Evolutionary conservation across 1,140 invertebrate species (phyloP).

Genomic region (Ceratina calcarata): DNA sequence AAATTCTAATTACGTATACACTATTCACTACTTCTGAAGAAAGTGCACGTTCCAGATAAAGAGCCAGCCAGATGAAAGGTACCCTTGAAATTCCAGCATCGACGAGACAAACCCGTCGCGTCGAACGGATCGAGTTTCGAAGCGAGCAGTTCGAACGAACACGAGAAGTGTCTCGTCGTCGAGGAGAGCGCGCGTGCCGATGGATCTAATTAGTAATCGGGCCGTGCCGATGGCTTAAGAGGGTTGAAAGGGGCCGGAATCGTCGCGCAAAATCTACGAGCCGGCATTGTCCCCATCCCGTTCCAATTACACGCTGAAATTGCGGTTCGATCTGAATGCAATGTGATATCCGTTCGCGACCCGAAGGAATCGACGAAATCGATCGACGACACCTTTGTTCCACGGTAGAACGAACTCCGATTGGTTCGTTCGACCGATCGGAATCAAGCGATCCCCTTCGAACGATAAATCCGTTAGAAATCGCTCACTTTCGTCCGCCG

Average conservation of each 20-base stretch:
- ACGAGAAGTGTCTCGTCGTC: not conserved
- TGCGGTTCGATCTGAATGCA: constrained; percentile 59
- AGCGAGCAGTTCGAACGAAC: constrained; percentile 13
- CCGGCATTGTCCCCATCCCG: constrained; percentile 41
- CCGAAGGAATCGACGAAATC: constrained; percentile 34
- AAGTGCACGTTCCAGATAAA: not conserved
- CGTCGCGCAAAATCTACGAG: constrained; percentile 21
- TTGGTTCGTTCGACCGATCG: constrained; percentile 38
- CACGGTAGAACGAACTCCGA: constrained; percentile 55
- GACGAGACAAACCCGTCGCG: not conserved
- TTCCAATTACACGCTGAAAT: constrained; percentile 63
- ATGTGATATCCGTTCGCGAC: constrained; percentile 1
- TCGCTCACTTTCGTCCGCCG: not conserved
- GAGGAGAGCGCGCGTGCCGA: constrained; percentile 9
- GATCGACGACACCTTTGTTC: constrained; percentile 62
- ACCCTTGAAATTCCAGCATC: not conserved
- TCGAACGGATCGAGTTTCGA: constrained; percentile 1
- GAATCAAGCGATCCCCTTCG: not conserved
- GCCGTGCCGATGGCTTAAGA: constrained; percentile 37
- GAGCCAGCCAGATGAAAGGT: not conserved
- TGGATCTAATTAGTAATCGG: constrained; percentile 56
- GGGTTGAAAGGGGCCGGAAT: constrained; percentile 45
- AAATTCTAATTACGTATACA: too few relatives aligned
- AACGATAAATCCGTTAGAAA: not conserved
- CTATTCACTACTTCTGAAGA: not conserved